phyloP scores from a whole-genome alignment of 1,140 invertebrate genomes.

The Drosophila virilis region DNA sequence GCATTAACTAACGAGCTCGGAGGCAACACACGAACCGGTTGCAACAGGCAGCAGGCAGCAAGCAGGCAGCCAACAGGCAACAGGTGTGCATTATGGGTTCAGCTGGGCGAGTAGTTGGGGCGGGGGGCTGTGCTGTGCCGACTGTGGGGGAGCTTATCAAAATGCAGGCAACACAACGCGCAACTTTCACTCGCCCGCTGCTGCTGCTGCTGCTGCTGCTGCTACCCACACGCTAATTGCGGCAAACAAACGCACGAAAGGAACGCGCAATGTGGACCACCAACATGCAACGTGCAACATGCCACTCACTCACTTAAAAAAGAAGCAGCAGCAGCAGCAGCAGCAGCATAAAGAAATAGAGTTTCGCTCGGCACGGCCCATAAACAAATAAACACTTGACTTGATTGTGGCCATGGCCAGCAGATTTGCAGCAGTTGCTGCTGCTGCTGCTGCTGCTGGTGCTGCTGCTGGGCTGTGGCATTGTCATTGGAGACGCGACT shows the following conservation, averaged over 20 bases:
- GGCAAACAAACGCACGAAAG: slow-evolving; percentile 55
- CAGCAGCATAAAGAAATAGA: slow-evolving; percentile 29
- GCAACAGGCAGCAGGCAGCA: slow-evolving; percentile 36
- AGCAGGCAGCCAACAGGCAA: slow-evolving; percentile 43
- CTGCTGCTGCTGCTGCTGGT: neutral
- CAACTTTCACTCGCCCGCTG: slow-evolving; percentile 50
- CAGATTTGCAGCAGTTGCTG: slow-evolving; percentile 14
- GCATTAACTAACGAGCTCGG: slow-evolving; percentile 79
- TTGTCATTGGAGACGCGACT: slow-evolving; percentile 59
- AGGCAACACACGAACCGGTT: slow-evolving; percentile 54
- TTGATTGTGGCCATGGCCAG: slow-evolving; percentile 64
- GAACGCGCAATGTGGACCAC: slow-evolving; percentile 59
- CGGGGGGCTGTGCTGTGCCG: neutral
- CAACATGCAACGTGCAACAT: slow-evolving; percentile 57
- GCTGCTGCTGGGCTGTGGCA: slow-evolving; percentile 26
- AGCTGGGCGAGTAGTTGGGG: neutral
- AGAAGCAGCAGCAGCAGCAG: slow-evolving; percentile 19
- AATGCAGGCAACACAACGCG: slow-evolving; percentile 33
- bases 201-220: slow-evolving; percentile 8
- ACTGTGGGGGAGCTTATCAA: slow-evolving; percentile 57
- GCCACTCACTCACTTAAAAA: slow-evolving; percentile 47
- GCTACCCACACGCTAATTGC: slow-evolving; percentile 63
- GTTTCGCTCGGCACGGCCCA: slow-evolving; percentile 40
- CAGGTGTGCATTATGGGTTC: slow-evolving; percentile 59
- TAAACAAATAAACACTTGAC: slow-evolving; percentile 81